Conservation (phyloP, 2,797 vertebrate genomes). For the Threskiornis aethiopicus region DNA sequence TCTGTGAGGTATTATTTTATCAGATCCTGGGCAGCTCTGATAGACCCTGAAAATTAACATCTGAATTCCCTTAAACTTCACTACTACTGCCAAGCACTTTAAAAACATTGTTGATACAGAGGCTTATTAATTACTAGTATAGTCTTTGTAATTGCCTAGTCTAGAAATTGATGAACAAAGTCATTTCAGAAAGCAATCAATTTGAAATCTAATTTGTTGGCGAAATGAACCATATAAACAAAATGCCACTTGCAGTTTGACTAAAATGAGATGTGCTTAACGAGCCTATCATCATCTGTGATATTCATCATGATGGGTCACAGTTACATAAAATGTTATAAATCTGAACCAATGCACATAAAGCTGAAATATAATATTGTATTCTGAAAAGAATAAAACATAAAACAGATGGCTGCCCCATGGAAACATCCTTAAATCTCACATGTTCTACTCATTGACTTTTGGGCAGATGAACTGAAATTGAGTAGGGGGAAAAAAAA, state of each 20-base stretch:
- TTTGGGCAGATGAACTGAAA: not conserved
- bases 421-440: constrained; percentile 30
- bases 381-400: constrained; percentile 25
- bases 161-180: constrained; percentile 80
- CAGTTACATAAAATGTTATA: constrained; percentile 63
- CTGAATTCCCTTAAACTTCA: constrained; percentile 58
- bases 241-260: constrained; percentile 80
- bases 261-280: constrained; percentile 82
- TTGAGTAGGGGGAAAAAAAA: not conserved
- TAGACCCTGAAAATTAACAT: constrained; percentile 30
- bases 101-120: constrained; percentile 71
- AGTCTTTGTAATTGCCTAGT: constrained; percentile 75
- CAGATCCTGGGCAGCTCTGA: not conserved
- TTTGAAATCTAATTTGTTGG: constrained; percentile 84
- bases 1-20: not conserved
- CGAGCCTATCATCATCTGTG: constrained; percentile 74
- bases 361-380: constrained; percentile 40
- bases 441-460: not conserved
- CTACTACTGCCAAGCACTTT: constrained; percentile 36
- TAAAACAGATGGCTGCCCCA: constrained; percentile 53
- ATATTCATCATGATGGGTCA: constrained; percentile 70
- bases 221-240: constrained; percentile 83
- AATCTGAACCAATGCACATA: constrained; percentile 31
- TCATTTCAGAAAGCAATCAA: constrained; percentile 80
- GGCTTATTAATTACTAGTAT: constrained; percentile 77